phyloP scores from a whole-genome alignment of 2,888 invertebrate species.

The Xestia ashworthii region DNA sequence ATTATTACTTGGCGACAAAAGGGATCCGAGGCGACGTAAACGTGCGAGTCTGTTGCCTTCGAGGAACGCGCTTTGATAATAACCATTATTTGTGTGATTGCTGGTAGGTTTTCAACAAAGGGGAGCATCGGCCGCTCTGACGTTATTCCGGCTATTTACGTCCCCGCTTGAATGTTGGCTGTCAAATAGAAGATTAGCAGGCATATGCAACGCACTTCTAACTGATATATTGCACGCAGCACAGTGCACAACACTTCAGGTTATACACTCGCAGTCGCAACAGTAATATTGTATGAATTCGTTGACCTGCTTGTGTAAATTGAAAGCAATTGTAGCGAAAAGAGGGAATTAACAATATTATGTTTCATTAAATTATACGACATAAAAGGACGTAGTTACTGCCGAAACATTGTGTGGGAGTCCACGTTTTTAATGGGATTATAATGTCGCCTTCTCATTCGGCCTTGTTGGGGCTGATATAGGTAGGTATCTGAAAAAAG shows the following conservation, averaged over 20 bases:
- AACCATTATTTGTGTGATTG: slow-evolving; percentile 42
- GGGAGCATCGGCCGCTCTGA: slow-evolving; percentile 82
- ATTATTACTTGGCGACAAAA: slow-evolving; percentile 39
- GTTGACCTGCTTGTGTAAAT: slow-evolving; percentile 73
- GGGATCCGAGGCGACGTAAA: slow-evolving; percentile 26
- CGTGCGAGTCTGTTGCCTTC: slow-evolving; percentile 17
- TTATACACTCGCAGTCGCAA: slow-evolving; percentile 54
- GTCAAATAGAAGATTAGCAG: slow-evolving; percentile 82
- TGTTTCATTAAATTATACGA: slow-evolving; percentile 53
- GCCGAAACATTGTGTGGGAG: slow-evolving; percentile 48
- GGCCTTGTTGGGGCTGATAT: slow-evolving; percentile 28
- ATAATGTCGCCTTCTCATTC: slow-evolving; percentile 45
- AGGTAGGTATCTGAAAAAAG: slow-evolving; percentile 16
- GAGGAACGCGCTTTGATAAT: slow-evolving; percentile 33
- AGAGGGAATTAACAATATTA: slow-evolving; percentile 63
- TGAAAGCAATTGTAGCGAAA: slow-evolving; percentile 71
- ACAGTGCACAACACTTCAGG: slow-evolving; percentile 60
- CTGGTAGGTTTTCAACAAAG: slow-evolving; percentile 54
- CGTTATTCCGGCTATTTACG: slow-evolving; percentile 83
- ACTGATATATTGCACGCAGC: slow-evolving; percentile 71
- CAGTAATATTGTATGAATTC: slow-evolving; percentile 64
- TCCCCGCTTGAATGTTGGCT: slow-evolving; percentile 79
- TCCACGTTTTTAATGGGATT: slow-evolving; percentile 50
- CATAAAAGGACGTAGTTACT: slow-evolving; percentile 44
- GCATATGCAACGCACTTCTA: slow-evolving; percentile 73